Conservation (phyloP, 2,888 invertebrate genomes). For the Plebejus melissa region DNA sequence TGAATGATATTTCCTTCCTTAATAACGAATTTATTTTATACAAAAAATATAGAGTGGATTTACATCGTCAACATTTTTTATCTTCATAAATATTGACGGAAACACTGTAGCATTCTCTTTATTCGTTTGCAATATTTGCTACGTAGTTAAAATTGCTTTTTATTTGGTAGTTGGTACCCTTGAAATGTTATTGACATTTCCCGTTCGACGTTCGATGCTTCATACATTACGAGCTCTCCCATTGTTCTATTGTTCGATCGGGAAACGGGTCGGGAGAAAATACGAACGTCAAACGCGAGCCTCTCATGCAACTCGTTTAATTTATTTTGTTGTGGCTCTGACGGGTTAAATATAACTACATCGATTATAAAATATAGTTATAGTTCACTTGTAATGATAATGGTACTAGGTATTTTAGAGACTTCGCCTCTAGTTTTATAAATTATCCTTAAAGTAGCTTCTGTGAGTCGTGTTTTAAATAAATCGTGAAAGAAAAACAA, state of each 20-base stretch:
- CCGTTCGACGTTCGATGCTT: slow-evolving; percentile 15
- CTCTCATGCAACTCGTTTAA: slow-evolving; percentile 11
- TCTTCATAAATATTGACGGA: background rate
- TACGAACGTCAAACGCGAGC: slow-evolving; percentile 9
- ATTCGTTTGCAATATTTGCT: slow-evolving; percentile 7
- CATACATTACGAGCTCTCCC: slow-evolving; percentile 18
- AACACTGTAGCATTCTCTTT: background rate
- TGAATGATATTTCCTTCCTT: background rate
- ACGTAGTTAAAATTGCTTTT: background rate
- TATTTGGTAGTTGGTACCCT: slow-evolving; percentile 14
- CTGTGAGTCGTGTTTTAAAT: background rate
- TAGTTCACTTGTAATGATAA: too few species aligned
- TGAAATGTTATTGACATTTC: slow-evolving; percentile 21
- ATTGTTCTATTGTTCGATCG: slow-evolving; percentile 16
- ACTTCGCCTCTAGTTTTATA: too few species aligned
- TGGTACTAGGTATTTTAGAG: too few species aligned
- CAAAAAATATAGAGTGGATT: background rate
- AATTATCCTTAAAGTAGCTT: background rate
- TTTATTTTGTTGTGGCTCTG: slow-evolving; percentile 9
- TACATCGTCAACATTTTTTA: background rate
- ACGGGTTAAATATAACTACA: background rate
- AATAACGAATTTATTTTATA: background rate
- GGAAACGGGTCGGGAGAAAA: slow-evolving; percentile 21
- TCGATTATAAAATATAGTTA: too few species aligned
- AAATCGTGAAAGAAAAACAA: background rate